Base-by-base conservation (phyloP, 2,888 invertebrate species). In the Xestia ashworthii region DNA sequence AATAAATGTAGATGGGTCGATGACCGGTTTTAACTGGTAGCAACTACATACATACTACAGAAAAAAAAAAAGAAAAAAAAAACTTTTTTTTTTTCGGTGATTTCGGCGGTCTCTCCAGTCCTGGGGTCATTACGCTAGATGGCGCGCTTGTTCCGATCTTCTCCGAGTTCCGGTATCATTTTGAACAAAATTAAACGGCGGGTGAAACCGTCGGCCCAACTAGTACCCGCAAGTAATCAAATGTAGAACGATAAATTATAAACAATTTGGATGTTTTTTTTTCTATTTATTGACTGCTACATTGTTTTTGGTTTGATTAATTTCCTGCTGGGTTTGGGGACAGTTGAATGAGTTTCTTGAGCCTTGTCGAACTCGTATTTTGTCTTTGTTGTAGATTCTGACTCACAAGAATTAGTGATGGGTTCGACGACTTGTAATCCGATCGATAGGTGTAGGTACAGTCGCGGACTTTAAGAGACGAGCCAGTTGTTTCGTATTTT, bases 251-350 rank as follows among this genome's bases (percentile, higher is more conserved):
- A 81, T 81, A 74, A 64, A 72, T 81, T 65, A 67, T 60, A 69
- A 66, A 71, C 73, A 71, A 76, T 86, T 83, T 72, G 82, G 48
- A 5, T 64, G 74, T 60, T 72, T 80, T 75, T 74, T 76, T 69
- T 50, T 76, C 71, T 44, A 58, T 70, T 82, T 85, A 82, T 78
- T 74, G 48, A 14, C 65, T 32, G 68, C 14, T 66, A 48, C 53
- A 76, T 85, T 65, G 71, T 74, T 32, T 71, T 60, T 53, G 41
- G 32, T 46, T 58, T 60, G 65, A 81, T 65, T 81, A 25, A 75
- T 81, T 60, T 58, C 1, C 11, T 16, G 25, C 4, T 16, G 14
- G 44, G 19, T 70, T 60, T 22, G 38, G 22, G 14, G 60, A 65
- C 65, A 48, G 50, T 38, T 68, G 12, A 65, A 60, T 68, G 16